A percentile compares a stretch with the other conserved stretches of the same genome.
These are phyloP conservation scores for Notodonta ziczac DNA, from an alignment of 2,888 invertebrate genomes.

Conservation along the genomic window DNA sequence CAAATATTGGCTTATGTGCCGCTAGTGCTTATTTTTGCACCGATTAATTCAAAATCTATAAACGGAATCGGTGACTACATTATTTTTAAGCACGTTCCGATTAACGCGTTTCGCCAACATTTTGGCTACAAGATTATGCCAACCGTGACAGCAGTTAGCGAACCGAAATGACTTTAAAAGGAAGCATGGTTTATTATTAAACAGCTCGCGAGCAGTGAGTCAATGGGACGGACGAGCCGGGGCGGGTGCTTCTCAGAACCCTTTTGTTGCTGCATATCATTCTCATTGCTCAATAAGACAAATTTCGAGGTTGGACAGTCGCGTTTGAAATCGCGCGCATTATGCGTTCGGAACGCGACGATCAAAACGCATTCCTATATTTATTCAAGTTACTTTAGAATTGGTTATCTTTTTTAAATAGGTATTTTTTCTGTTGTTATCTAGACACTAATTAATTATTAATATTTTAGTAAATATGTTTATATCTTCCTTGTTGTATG, in stretches of 20 bases:
- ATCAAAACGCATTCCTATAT: background rate
- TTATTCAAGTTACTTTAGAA: background rate
- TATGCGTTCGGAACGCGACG: background rate
- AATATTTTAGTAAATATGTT: no score
- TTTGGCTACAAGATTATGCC: slow-evolving; percentile 31
- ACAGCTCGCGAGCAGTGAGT: slow-evolving; percentile 73
- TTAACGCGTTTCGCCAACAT: slow-evolving; percentile 18
- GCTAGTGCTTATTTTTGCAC: no score
- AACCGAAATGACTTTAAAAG: slow-evolving; percentile 63
- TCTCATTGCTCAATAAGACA: slow-evolving; percentile 78
- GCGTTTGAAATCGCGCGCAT: slow-evolving; percentile 26
- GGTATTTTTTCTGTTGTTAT: no score
- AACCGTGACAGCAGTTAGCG: slow-evolving; percentile 52
- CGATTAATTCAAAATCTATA: background rate
- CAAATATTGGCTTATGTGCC: no score
- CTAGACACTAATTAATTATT: no score
- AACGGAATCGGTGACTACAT: background rate
- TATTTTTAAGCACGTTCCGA: slow-evolving; percentile 11
- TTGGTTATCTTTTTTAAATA: no score
- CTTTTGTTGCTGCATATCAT: slow-evolving; percentile 80
- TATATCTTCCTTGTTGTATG: no score
- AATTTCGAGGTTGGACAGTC: slow-evolving; percentile 57
- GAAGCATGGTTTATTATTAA: slow-evolving; percentile 71
- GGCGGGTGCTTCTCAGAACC: slow-evolving; percentile 76
- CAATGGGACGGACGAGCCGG: slow-evolving; percentile 69